A percentile compares a stretch with the other conserved stretches of the same genome.
phyloP scores from a whole-genome alignment of 2,797 vertebrate species.

The Amblyopsis hoosieri region DNA sequence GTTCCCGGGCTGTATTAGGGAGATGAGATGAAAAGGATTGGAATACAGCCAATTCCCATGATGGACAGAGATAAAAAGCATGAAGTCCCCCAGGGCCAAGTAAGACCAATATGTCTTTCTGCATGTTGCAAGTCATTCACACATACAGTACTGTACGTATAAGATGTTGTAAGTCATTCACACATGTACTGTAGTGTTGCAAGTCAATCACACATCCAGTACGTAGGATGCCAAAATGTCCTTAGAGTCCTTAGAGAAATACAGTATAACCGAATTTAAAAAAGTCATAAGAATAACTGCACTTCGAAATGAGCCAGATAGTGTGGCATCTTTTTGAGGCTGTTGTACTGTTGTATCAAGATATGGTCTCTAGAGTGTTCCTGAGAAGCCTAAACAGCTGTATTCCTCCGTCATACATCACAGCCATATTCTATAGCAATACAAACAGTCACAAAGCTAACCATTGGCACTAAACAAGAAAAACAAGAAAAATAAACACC shows the following conservation, averaged over 20 bases:
- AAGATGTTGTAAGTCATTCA: not conserved
- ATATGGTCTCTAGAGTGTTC: constrained; percentile 4
- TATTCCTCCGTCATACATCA: not conserved
- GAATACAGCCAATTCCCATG: constrained; percentile 96
- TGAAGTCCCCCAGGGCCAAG: constrained; percentile 97
- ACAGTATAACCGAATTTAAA: not conserved
- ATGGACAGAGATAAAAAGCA: constrained; percentile 98
- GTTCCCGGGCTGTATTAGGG: constrained; percentile 76
- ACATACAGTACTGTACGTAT: not conserved
- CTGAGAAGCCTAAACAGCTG: not conserved
- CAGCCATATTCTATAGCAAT: not conserved
- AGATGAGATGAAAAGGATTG: constrained; percentile 98
- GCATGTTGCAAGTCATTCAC: not conserved
- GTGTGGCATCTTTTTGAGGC: not conserved
- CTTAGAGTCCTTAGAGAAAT: not conserved
- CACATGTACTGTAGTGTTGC: not conserved
- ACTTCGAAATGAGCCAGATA: not conserved
- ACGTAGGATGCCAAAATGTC: not conserved
- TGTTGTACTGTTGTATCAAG: not conserved
- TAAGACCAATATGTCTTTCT: constrained; percentile 59
- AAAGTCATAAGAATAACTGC: not conserved
- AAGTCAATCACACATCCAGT: not conserved
- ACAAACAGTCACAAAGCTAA: not conserved
- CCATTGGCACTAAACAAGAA: not conserved
- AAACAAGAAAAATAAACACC: not conserved